These are phyloP conservation scores for Cettia cetti DNA, from an alignment of 2,113 vertebrate genomes.

Conservation along the genomic window DNA sequence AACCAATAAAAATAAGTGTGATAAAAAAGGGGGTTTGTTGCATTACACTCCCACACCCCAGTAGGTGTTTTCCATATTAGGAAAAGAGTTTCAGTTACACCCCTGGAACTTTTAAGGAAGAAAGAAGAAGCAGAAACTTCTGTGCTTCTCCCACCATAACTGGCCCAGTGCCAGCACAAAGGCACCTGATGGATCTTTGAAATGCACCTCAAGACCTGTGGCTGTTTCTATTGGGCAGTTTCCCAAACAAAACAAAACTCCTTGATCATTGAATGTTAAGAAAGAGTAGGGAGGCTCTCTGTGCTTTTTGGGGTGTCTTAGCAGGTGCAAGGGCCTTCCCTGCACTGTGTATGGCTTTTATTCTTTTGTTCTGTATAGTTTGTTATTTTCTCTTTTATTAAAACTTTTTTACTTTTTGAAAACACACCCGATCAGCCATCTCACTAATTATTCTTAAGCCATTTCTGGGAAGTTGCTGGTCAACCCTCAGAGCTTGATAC, in stretches of 20 bases:
- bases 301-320: background rate
- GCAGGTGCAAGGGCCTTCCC: background rate
- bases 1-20: background rate
- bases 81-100: background rate
- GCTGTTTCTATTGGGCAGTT: background rate
- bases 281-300: background rate
- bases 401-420: background rate
- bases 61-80: background rate
- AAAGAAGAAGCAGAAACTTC: background rate
- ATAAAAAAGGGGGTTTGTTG: background rate
- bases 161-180: background rate
- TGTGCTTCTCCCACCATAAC: background rate
- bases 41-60: background rate
- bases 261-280: background rate
- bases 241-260: background rate
- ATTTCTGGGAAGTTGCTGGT: background rate
- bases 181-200: background rate
- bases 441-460: background rate
- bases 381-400: background rate
- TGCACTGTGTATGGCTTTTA: background rate
- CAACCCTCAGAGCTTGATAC: too few relatives aligned
- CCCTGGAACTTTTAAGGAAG: background rate
- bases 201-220: background rate
- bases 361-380: too few relatives aligned
- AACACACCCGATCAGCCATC: background rate